A percentile compares a stretch with the other conserved stretches of the same genome.
phyloP scores from a whole-genome alignment of 92 coral and sea anemone species.

The Actinostola sp. region DNA sequence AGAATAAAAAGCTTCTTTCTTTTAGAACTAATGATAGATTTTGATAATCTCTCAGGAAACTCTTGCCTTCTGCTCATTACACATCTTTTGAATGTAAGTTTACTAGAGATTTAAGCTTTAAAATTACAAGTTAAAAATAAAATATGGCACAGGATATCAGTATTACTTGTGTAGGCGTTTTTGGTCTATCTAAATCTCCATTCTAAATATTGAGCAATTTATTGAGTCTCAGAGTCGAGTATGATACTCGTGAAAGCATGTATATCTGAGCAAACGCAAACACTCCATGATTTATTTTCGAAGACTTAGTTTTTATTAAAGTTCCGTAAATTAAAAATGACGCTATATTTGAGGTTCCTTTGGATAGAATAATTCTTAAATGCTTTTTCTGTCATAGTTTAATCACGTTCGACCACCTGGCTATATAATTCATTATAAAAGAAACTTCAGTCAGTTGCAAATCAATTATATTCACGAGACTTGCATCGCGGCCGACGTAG shows the following conservation, averaged over 20 bases:
- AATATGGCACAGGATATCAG: background rate
- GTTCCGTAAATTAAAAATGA: background rate
- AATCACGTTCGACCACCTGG: slow-evolving; percentile 14
- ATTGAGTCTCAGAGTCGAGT: background rate
- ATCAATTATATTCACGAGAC: background rate
- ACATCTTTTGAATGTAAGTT: background rate
- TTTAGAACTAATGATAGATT: no score
- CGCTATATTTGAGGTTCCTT: background rate
- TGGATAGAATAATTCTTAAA: background rate
- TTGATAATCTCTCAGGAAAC: no score
- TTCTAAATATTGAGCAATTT: slow-evolving; percentile 9
- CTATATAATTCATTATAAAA: slow-evolving; percentile 10
- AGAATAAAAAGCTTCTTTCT: no score
- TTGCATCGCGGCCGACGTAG: background rate
- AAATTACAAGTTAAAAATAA: background rate
- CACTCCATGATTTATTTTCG: background rate
- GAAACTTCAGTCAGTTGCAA: slow-evolving; percentile 3
- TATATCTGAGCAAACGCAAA: background rate
- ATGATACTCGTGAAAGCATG: background rate
- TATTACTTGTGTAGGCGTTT: slow-evolving; percentile 2
- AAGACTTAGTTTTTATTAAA: background rate
- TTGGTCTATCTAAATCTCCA: background rate
- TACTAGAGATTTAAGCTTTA: background rate
- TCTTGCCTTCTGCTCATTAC: no score
- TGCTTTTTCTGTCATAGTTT: background rate